Conservation (phyloP, 1,140 invertebrate genomes). For the Mamestra configurata region DNA sequence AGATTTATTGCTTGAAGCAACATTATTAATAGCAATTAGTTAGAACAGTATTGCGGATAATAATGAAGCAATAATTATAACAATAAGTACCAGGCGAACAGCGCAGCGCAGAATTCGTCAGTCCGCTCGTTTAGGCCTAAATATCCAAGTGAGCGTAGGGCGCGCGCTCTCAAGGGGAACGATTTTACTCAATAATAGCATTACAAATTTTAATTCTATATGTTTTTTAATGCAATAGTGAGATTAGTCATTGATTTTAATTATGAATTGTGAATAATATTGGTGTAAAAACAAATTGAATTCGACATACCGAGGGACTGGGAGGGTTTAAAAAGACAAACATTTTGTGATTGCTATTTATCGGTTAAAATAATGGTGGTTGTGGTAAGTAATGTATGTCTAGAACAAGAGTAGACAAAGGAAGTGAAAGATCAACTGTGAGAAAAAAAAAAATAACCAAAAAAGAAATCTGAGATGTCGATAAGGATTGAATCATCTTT, state of each 20-base stretch:
- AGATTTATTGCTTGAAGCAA: neutral
- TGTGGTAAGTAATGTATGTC: no score
- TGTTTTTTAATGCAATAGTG: neutral
- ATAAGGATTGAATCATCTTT: no score
- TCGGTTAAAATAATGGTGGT: no score
- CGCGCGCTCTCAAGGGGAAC: conserved; percentile 8
- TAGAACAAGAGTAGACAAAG: neutral
- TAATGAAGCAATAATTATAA: conserved; percentile 52
- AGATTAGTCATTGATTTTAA: neutral
- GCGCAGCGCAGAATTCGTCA: conserved; percentile 32
- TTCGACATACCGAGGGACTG: neutral
- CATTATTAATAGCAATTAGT: conserved; percentile 21
- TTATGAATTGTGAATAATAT: neutral
- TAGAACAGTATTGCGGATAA: conserved; percentile 22
- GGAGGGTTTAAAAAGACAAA: neutral
- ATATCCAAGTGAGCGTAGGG: conserved; percentile 33
- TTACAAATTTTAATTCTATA: neutral
- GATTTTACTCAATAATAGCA: conserved; percentile 7
- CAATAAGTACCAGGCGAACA: conserved; percentile 53
- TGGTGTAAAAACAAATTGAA: neutral
- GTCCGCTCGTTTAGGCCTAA: conserved; percentile 52
- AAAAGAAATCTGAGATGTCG: no score
- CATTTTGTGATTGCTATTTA: neutral
- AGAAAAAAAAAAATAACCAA: no score
- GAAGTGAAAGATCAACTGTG: neutral